Evolutionary conservation across 2,888 invertebrate genomes (phyloP).

Genomic region (Agrochola lychnidis): DNA sequence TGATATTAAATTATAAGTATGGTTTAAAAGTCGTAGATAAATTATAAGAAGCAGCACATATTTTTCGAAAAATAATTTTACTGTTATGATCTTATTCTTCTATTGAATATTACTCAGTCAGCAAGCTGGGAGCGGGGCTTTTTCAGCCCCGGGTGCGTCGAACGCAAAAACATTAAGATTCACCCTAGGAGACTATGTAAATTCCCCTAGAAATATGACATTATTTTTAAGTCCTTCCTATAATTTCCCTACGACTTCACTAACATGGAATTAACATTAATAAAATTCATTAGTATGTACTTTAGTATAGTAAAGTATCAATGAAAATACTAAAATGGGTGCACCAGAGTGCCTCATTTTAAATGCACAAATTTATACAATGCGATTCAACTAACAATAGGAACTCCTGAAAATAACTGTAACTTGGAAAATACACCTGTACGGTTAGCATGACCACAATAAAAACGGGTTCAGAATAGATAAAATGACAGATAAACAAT

Average conservation of each 20-base stretch:
- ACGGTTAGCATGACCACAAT: too few relatives aligned
- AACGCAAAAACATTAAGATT: background rate
- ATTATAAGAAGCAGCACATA: background rate
- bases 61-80: background rate
- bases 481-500: too few relatives aligned
- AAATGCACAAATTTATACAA: background rate
- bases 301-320: background rate
- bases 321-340: background rate
- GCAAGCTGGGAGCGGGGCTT: background rate
- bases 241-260: conserved; percentile 31
- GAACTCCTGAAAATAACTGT: background rate
- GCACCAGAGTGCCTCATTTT: background rate
- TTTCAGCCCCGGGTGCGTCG: background rate
- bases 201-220: background rate
- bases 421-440: background rate
- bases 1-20: conserved; percentile 28
- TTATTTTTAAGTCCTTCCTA: background rate
- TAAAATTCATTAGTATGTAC: conserved; percentile 21
- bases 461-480: too few relatives aligned
- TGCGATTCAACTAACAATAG: background rate
- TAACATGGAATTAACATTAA: conserved; percentile 52
- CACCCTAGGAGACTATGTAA: background rate
- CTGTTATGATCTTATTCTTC: background rate
- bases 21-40: conserved; percentile 2
- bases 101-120: background rate